These are phyloP conservation scores for Deroplatys truncata DNA, from an alignment of 2,888 invertebrate species.

Conservation along the genomic window DNA sequence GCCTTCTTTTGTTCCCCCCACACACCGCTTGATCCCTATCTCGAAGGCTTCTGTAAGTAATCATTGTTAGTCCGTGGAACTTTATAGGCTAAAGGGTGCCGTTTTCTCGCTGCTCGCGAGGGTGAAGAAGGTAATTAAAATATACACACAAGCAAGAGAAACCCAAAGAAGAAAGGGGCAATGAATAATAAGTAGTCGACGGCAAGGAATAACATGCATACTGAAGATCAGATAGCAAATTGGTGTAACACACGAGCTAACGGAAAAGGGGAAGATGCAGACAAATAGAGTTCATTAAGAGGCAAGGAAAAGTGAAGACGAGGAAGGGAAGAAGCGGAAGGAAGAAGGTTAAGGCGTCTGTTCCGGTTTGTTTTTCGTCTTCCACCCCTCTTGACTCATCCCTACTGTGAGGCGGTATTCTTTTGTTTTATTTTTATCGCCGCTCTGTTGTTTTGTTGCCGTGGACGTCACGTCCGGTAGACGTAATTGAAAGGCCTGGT, in stretches of 20 bases:
- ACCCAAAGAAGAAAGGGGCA: slow-evolving; percentile 4
- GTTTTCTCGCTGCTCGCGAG: background rate
- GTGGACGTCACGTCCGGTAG: background rate
- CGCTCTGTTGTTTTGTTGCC: background rate
- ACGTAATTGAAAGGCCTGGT: background rate
- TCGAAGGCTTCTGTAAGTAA: background rate
- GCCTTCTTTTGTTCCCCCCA: background rate
- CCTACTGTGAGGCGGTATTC: no score
- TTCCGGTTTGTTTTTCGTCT: background rate
- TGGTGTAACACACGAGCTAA: background rate
- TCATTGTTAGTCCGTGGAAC: background rate
- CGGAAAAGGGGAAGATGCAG: background rate
- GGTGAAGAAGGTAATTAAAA: slow-evolving; percentile 5
- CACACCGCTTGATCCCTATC: no score
- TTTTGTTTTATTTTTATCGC: no score
- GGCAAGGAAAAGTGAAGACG: background rate
- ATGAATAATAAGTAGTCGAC: background rate
- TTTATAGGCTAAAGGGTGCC: background rate
- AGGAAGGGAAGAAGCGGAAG: background rate
- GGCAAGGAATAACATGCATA: background rate
- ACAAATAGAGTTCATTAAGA: slow-evolving; percentile 15
- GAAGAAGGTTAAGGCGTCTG: slow-evolving; percentile 1
- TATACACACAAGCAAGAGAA: background rate
- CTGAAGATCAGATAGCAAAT: slow-evolving; percentile 15
- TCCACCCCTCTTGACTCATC: background rate